Evolutionary conservation across 2,888 invertebrate species (phyloP).

Genomic region (Cheilosia impressa): DNA sequence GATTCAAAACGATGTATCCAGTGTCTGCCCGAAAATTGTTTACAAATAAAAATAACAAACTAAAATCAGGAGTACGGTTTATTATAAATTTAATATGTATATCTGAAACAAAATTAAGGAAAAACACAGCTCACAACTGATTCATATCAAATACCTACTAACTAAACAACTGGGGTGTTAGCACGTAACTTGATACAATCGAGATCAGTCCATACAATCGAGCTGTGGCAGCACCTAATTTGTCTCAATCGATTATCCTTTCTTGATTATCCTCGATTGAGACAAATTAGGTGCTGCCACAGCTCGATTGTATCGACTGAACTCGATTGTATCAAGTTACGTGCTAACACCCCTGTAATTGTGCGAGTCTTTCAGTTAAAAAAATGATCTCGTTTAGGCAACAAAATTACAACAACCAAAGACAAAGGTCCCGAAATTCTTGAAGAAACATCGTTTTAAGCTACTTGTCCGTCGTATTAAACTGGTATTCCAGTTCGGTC

Average conservation of each 20-base stretch:
- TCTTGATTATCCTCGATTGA: too few species aligned
- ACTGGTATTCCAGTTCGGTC: constrained; percentile 84
- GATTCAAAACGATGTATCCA: too few species aligned
- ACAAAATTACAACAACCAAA: constrained; percentile 62
- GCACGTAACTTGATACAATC: too few species aligned
- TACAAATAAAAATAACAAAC: neutral
- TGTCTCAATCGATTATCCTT: too few species aligned
- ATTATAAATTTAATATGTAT: constrained; percentile 8
- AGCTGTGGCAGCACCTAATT: too few species aligned
- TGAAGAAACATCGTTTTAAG: neutral
- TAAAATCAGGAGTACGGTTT: constrained; percentile 20
- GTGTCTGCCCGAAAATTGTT: too few species aligned
- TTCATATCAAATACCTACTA: constrained; percentile 1
- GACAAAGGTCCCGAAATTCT: constrained; percentile 1
- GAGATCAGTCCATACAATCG: too few species aligned
- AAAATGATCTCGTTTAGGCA: constrained; percentile 26
- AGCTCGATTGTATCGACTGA: too few species aligned
- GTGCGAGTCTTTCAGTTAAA: constrained; percentile 55
- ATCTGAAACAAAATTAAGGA: constrained; percentile 13
- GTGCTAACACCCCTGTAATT: too few species aligned
- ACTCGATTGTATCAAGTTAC: too few species aligned
- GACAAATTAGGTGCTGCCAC: too few species aligned
- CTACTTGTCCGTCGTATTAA: constrained; percentile 74
- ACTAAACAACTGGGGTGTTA: constrained; percentile 36
- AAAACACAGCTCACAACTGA: neutral